Evolutionary conservation across 2,797 vertebrate species (phyloP), one percentile per base, ranked within the genome.

Genomic region (Cebuella pygmaea): DNA sequence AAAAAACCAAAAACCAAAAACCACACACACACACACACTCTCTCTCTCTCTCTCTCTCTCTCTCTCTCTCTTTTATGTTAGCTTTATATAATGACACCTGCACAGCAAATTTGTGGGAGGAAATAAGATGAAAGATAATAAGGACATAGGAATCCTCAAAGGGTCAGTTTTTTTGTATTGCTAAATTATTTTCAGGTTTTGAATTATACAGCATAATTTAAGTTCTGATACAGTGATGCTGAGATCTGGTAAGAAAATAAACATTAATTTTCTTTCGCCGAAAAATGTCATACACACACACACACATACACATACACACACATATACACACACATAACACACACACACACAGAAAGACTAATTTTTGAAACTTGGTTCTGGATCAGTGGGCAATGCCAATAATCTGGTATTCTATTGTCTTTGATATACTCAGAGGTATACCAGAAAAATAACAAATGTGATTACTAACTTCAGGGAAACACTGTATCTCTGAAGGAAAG

Each of bases 181-280:
- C 46, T 79, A 10, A 83, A 41, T 55, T 76, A 44, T 85, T 92
- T 76, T 24, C 10, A 5, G 41, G 24, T 41, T 36, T 85, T 82
- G 50, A 78, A 74, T 74, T 44, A 78, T 11, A 79, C 5, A 82
- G 50, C 33, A 7, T 39, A 94, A 74, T 27, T 81, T 57, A 72
- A 92, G 76, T 80, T 39, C 48, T 26, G 84, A 92, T 27, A 67
- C n/a, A 70, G 39, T 27, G n/a, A 97, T 55, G 36, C 15, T n/a
- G 80, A 70, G 14, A 39, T 59, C 48, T 81, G 74, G n/a, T 82
- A 78, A 92, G 80, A 26, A 88, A 87, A 83, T 61, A 24, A 85
- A 50, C 4, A 41, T 41, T n/a, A 92, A 88, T 92, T 95, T 94
- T 94, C 72, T 88, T 88, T 52, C 36, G 52, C 74, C 48, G 85